Evolutionary conservation across 35 echinoderm and acorn worm genomes (phyloP).

Genomic region (Apostichopus californicus): DNA sequence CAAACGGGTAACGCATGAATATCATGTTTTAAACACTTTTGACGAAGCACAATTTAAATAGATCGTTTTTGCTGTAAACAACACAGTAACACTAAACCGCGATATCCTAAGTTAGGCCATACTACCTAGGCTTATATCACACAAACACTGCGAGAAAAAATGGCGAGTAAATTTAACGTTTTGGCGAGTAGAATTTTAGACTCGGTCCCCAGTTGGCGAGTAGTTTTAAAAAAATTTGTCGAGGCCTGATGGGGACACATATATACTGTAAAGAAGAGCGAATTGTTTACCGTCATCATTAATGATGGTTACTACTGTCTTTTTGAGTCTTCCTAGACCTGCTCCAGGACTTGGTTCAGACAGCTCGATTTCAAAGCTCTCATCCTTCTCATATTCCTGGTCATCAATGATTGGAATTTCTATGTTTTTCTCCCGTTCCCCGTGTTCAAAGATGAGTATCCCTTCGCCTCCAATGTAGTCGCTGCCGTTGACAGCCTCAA

Average conservation of each 20-base stretch:
- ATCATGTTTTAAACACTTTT: no score
- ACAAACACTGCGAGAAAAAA: no score
- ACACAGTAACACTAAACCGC: no score
- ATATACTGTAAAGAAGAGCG: not conserved
- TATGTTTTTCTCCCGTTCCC: constrained; percentile 91
- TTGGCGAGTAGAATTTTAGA: no score
- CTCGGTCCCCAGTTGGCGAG: no score
- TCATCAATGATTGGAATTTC: constrained; percentile 97
- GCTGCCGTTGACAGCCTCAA: constrained; percentile 81
- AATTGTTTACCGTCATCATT: constrained; percentile 90
- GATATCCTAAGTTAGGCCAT: no score
- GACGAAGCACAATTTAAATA: no score
- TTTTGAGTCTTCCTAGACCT: constrained; percentile 85
- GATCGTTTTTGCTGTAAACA: no score
- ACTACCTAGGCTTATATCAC: no score
- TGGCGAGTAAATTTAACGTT: no score
- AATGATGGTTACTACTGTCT: constrained; percentile 94
- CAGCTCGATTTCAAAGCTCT: constrained; percentile 93
- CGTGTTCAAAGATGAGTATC: constrained; percentile 84
- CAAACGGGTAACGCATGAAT: no score
- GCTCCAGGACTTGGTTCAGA: constrained; percentile 82
- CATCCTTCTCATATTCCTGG: constrained; percentile 97
- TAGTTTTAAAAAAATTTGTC: no score
- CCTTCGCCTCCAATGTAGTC: constrained; percentile 91
- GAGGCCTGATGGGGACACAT: not conserved